These are phyloP conservation scores for Zeugodacus cucurbitae DNA, from an alignment of 1,140 invertebrate species.

Conservation along the genomic window DNA sequence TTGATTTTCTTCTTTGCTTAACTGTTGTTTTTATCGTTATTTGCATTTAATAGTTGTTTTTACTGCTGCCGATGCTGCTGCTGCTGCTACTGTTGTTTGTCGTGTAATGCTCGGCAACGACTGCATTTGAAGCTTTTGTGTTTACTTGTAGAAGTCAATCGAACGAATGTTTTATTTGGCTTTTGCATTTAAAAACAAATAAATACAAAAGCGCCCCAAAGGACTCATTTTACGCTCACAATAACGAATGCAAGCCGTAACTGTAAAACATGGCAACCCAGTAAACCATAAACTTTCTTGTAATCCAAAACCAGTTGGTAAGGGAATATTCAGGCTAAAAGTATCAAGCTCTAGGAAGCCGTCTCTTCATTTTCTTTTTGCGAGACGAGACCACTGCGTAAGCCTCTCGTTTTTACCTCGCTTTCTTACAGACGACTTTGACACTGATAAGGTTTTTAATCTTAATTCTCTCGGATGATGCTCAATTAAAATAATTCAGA, in stretches of 20 bases:
- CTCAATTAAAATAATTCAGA: no score
- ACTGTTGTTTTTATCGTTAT: slow-evolving; percentile 27
- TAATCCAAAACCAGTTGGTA: no score
- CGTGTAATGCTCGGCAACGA: neutral
- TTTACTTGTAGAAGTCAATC: slow-evolving; percentile 30
- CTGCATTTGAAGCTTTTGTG: slow-evolving; percentile 34
- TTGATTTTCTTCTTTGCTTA: slow-evolving; percentile 27
- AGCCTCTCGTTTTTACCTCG: no score
- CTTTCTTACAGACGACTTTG: no score
- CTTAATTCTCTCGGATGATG: no score
- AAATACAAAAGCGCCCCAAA: slow-evolving; percentile 29
- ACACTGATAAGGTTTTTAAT: no score
- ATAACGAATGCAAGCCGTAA: neutral
- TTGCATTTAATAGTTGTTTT: slow-evolving; percentile 37
- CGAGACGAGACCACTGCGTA: no score
- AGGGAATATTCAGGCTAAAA: no score
- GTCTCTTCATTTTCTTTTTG: no score
- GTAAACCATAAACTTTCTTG: neutral
- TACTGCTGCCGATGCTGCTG: neutral
- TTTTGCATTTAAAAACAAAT: slow-evolving; percentile 28
- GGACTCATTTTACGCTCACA: neutral
- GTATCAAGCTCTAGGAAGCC: no score
- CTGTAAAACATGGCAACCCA: neutral
- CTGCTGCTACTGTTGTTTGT: neutral
- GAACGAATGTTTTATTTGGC: slow-evolving; percentile 35